Evolutionary conservation across 2,113 vertebrate species (phyloP), one percentile per base, ranked within the genome.

Genomic region (Catharus fuscescens): DNA sequence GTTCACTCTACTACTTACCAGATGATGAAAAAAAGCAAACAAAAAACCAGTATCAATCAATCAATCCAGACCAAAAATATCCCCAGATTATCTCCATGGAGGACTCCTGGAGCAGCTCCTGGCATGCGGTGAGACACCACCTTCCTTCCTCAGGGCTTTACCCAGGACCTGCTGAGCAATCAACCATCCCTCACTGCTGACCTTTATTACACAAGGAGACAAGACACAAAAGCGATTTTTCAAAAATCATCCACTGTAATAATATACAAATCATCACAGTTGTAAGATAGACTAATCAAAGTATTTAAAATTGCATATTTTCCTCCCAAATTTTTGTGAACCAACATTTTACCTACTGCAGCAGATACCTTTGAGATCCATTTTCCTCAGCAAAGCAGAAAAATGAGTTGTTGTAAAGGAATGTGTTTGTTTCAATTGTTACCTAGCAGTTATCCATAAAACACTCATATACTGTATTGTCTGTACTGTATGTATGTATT

Each of bases 141-240:
- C 14, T 77, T 38, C 38, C 15, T 23, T 60, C 21, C 45, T 53
- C 4, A 1, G 26, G 62, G 18, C 36, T 52, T 52, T 36, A 34
- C 12, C 26, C 28, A 10, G 18, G 38, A 45, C 12, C 21, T 3
- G 1, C 72, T 52, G 38, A 26, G 26, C 32, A 45, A 28, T 32
- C 5, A 5, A 42, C 11, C 0, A 0, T 11, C 54, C 38, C 36
- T 52, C 18, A 14, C 12, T 36, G 47, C 42, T 45, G 48, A 50
- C 32, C 21, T 92, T 18, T 20, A 65, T 17, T 13, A 42, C 9
- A 42, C 11, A 36, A 40, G 18, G n/a, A 53, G 42, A 34, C 32
- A 80, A 36, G 12, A 10, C 1, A 3, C 4, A 40, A 50, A 67
- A 32, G 8, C 12, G 9, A 14, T 29, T 61, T 87, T 71, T 52